phyloP scores from a whole-genome alignment of 2,797 vertebrate species.

The Manis pentadactyla region DNA sequence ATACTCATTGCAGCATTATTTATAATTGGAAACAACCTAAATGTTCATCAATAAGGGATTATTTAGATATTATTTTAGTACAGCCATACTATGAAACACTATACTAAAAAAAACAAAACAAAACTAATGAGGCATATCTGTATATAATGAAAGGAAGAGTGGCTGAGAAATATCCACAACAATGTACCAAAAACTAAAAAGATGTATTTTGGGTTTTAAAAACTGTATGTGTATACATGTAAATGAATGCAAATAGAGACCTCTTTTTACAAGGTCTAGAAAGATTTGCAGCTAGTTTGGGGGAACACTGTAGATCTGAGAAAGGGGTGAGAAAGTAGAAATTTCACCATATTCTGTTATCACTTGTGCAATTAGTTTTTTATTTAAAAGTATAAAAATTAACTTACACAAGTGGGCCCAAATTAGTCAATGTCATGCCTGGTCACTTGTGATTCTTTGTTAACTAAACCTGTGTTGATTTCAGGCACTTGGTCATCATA shows the following conservation, averaged over 20 bases:
- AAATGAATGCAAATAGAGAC: background rate
- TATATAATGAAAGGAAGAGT: background rate
- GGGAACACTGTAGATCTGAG: background rate
- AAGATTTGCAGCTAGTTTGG: background rate
- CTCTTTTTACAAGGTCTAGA: background rate
- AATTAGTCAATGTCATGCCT: background rate
- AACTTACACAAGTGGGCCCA: background rate
- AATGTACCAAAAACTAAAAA: background rate
- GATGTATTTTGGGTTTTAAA: background rate
- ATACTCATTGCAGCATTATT: background rate
- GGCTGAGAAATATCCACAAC: background rate
- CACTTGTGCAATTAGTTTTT: background rate
- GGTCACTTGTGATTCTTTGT: background rate
- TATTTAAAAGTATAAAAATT: background rate
- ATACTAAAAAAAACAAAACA: background rate
- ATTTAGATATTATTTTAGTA: background rate
- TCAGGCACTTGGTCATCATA: background rate
- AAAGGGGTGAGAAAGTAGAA: background rate
- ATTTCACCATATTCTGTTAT: background rate
- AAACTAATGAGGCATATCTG: background rate
- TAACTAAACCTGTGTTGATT: background rate
- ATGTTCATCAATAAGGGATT: background rate
- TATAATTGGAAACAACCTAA: constrained; percentile 18
- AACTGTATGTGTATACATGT: background rate
- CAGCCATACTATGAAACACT: background rate